Base-by-base conservation (phyloP, 2,888 invertebrate genomes). In the Elysia crispata region DNA sequence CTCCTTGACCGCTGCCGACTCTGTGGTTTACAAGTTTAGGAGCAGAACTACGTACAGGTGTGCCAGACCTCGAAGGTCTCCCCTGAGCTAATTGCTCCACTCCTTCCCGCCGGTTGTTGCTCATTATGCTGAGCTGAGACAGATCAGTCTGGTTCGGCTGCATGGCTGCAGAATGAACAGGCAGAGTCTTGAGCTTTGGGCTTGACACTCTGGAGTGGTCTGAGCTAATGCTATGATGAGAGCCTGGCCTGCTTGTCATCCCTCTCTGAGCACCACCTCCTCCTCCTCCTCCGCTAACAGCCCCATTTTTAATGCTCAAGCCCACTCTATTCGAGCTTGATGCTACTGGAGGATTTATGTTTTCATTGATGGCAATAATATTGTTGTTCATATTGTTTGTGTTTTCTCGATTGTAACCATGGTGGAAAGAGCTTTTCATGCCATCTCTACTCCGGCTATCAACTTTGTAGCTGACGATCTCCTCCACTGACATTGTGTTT, bases 401-500 rank as follows among this genome's bases (percentile, higher is more conserved):
- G 41, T n/a, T 30, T 41, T 41, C 41, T 41, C 41, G 3, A 41
- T 3, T 41, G 41, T 28, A 30, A 66, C 8, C 5, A 23, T 23
- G 20, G 60, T 62, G 49, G 28, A 79, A 54, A 25, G 69, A 67
- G 1, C 62, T 33, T 30, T 62, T 54, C 49, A 76, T 76, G 23
- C 74, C 75, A 54, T 80, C 80, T 41, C 25, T 70, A 18, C 49
- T 81, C 11, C 33, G 50, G n/a, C 67, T 66, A 15, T 73, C 78
- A 0, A 82, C 30, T 18, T 81, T 76, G 62, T 84, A 81, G 49
- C 83, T 83, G 31, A 88, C 79, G 8, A 89, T 85, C 54, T 87
- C 88, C 28, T 89, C 88, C 18, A 88, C 85, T 30, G 86, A 86
- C 57, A 88, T 74, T 80, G 75, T 83, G 54, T 86, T 83, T 18